Evolutionary conservation across 1,140 invertebrate species (phyloP).

Genomic region (Brachionus angularis): DNA sequence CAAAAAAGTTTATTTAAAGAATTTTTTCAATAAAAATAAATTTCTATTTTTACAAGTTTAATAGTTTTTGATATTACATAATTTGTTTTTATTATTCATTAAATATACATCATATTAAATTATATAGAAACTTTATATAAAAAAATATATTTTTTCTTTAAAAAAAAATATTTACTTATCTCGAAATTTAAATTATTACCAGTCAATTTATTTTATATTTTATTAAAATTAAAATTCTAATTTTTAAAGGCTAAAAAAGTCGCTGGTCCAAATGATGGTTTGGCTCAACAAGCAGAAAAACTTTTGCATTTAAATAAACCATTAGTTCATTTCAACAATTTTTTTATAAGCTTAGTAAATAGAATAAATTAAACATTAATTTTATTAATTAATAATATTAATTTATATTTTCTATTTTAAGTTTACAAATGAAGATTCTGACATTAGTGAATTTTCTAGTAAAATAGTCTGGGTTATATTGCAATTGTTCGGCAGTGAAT

Average conservation of each 20-base stretch:
- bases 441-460: conserved; percentile 53
- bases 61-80: too few species aligned
- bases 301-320: conserved; percentile 54
- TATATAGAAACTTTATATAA: too few species aligned
- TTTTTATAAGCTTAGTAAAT: conserved; percentile 51
- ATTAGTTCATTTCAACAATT: conserved; percentile 51
- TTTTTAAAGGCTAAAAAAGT: conserved; percentile 51
- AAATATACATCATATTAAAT: too few species aligned
- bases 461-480: conserved; percentile 54
- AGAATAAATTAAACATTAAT: neutral
- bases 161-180: too few species aligned
- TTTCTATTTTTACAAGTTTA: too few species aligned
- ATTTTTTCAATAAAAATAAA: too few species aligned
- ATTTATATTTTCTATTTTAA: conserved; percentile 48
- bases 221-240: too few species aligned
- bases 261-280: conserved; percentile 48
- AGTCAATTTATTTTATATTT: too few species aligned
- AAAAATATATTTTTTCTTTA: too few species aligned
- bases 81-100: too few species aligned
- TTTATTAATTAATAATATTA: neutral
- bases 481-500: conserved; percentile 57
- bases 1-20: too few species aligned
- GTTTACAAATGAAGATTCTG: conserved; percentile 55
- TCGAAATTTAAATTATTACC: too few species aligned
- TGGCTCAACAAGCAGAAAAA: conserved; percentile 54